phyloP scores from a whole-genome alignment of 2,888 invertebrate species.

The Scaptomyza tumidula region DNA sequence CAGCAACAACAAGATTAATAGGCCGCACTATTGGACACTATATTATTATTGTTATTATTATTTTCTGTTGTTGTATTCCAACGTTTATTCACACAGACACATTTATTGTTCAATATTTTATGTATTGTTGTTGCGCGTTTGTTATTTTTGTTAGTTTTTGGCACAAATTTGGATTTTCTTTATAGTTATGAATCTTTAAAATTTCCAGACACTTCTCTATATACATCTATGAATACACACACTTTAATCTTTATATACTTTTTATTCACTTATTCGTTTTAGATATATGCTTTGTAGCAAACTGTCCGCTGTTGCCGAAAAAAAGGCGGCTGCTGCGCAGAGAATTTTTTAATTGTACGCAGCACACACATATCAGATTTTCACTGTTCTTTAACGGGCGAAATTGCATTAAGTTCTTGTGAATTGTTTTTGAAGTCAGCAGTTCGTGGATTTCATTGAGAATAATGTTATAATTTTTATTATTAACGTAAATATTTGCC shows the following conservation, averaged over 20 bases:
- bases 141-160: conserved; percentile 15
- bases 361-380: conserved; percentile 38
- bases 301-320: conserved; percentile 42
- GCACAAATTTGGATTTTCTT: conserved; percentile 18
- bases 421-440: conserved; percentile 11
- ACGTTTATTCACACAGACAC: conserved; percentile 15
- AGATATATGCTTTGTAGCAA: conserved; percentile 39
- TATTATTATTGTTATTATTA: conserved; percentile 11
- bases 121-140: conserved; percentile 2
- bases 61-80: neutral
- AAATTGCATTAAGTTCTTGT: conserved; percentile 4
- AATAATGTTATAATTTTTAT: conserved; percentile 44
- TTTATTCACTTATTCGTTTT: conserved; percentile 11
- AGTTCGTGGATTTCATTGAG: conserved; percentile 39
- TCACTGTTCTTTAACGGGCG: conserved; percentile 24
- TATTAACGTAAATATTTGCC: conserved; percentile 51
- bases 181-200: conserved; percentile 12
- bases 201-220: neutral
- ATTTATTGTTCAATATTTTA: conserved; percentile 23
- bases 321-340: conserved; percentile 77
- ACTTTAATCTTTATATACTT: conserved; percentile 1
- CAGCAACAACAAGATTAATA: conserved; percentile 42
- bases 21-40: conserved; percentile 32
- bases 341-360: conserved; percentile 62
- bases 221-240: neutral